phyloP scores from a whole-genome alignment of 2,888 invertebrate species.

The Allacma fusca region DNA sequence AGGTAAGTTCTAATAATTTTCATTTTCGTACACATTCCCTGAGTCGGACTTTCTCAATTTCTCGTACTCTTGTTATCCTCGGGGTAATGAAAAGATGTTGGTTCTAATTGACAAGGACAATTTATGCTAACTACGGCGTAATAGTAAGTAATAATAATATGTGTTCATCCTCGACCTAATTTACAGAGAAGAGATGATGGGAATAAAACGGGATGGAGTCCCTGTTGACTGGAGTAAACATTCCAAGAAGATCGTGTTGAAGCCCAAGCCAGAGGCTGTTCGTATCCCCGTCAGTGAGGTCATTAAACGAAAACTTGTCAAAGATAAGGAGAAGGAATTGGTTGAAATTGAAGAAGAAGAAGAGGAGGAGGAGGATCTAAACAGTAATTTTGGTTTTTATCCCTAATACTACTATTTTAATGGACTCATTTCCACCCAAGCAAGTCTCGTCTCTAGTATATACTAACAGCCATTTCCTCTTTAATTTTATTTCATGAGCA shows the following conservation, averaged over 20 bases:
- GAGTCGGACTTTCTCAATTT: too few relatives aligned
- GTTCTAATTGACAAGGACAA: too few relatives aligned
- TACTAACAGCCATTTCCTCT: too few relatives aligned
- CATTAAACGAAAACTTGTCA: conserved; percentile 38
- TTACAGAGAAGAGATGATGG: conserved; percentile 82
- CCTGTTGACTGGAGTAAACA: conserved; percentile 45
- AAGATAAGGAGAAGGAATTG: conserved; percentile 31
- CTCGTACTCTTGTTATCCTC: too few relatives aligned
- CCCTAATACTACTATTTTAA: background rate
- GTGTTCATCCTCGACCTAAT: background rate
- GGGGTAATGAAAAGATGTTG: too few relatives aligned
- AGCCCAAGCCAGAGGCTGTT: conserved; percentile 38
- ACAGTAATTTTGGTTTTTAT: conserved; percentile 69
- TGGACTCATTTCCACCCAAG: background rate
- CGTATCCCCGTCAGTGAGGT: conserved; percentile 41
- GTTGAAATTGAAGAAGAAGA: conserved; percentile 66
- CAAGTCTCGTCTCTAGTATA: background rate
- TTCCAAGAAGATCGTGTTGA: conserved; percentile 36
- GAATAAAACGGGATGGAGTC: conserved; percentile 66
- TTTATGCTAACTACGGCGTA: too few relatives aligned
- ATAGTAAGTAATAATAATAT: conserved; percentile 3
- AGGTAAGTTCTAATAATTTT: conserved; percentile 67
- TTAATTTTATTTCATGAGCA: conserved; percentile 63
- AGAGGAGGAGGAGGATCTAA: conserved; percentile 69
- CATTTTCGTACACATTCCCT: too few relatives aligned